phyloP scores from a whole-genome alignment of 2,888 invertebrate genomes.

The Halictus quadricinctus region DNA sequence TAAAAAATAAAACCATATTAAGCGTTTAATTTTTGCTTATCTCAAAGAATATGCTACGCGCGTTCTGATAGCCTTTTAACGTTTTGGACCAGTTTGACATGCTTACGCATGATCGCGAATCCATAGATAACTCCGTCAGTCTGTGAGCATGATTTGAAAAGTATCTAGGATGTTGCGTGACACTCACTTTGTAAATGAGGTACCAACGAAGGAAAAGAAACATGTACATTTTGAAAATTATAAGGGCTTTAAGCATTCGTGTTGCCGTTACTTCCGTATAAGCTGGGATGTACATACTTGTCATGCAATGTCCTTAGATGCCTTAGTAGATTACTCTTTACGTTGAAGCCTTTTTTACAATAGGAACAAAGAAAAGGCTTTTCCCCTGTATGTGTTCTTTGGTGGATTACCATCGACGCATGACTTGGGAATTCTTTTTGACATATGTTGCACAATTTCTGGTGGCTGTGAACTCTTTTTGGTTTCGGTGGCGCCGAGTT shows the following conservation, averaged over 20 bases:
- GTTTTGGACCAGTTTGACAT: slow-evolving; percentile 55
- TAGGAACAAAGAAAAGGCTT: slow-evolving; percentile 89
- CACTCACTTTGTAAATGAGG: slow-evolving; percentile 55
- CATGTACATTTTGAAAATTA: slow-evolving; percentile 39
- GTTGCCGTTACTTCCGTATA: slow-evolving; percentile 80
- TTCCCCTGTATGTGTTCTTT: slow-evolving; percentile 90
- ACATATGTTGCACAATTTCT: slow-evolving; percentile 86
- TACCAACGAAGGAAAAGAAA: slow-evolving; percentile 48
- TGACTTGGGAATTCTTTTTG: slow-evolving; percentile 90
- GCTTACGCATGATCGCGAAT: slow-evolving; percentile 40
- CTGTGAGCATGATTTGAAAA: slow-evolving; percentile 56
- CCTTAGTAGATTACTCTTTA: slow-evolving; percentile 89
- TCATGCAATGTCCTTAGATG: slow-evolving; percentile 90
- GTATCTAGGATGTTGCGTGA: slow-evolving; percentile 54
- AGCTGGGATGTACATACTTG: slow-evolving; percentile 84
- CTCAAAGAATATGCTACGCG: slow-evolving; percentile 51
- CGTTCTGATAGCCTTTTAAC: slow-evolving; percentile 38
- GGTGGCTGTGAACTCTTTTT: slow-evolving; percentile 81
- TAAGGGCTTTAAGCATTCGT: slow-evolving; percentile 78
- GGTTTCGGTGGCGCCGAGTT: slow-evolving; percentile 87
- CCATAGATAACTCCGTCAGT: slow-evolving; percentile 55
- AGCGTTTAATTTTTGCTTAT: slow-evolving; percentile 49
- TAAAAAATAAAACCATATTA: slow-evolving; percentile 33
- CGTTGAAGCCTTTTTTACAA: slow-evolving; percentile 91
- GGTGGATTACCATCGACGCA: slow-evolving; percentile 91